Evolutionary conservation across 2,797 vertebrate species (phyloP).

Genomic region (Sebastes iracundus): DNA sequence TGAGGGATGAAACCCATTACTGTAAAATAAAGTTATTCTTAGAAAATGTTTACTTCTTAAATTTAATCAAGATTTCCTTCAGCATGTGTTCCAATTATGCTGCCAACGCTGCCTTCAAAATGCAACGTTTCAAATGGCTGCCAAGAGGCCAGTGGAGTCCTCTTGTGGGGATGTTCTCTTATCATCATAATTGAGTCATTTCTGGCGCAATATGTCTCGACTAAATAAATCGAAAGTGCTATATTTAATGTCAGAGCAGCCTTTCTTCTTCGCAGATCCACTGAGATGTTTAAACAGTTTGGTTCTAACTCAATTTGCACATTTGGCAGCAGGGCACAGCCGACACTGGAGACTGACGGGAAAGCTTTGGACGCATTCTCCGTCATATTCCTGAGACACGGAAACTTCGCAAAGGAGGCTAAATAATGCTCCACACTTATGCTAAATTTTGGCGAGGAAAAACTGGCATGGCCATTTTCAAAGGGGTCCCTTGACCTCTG

Average conservation of each 20-base stretch:
- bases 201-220: constrained; percentile 28
- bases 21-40: constrained; percentile 78
- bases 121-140: constrained; percentile 36
- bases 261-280: background rate
- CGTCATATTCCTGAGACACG: constrained; percentile 22
- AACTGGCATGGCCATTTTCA: no score
- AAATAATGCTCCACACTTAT: no score
- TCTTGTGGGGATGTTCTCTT: constrained; percentile 49
- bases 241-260: constrained; percentile 38
- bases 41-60: constrained; percentile 71
- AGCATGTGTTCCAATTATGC: constrained; percentile 45
- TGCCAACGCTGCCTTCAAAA: constrained; percentile 58
- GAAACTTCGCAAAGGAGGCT: background rate
- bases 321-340: constrained; percentile 5
- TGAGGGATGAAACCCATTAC: constrained; percentile 68
- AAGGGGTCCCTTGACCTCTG: no score
- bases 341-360: background rate
- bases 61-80: constrained; percentile 68
- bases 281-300: constrained; percentile 18
- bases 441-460: no score
- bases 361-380: constrained; percentile 15
- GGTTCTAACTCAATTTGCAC: constrained; percentile 40
- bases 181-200: constrained; percentile 57
- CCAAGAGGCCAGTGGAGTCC: constrained; percentile 39
- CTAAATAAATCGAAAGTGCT: constrained; percentile 45